Base-by-base conservation (phyloP, 1,140 invertebrate species). In the Leptopilina boulardi region DNA sequence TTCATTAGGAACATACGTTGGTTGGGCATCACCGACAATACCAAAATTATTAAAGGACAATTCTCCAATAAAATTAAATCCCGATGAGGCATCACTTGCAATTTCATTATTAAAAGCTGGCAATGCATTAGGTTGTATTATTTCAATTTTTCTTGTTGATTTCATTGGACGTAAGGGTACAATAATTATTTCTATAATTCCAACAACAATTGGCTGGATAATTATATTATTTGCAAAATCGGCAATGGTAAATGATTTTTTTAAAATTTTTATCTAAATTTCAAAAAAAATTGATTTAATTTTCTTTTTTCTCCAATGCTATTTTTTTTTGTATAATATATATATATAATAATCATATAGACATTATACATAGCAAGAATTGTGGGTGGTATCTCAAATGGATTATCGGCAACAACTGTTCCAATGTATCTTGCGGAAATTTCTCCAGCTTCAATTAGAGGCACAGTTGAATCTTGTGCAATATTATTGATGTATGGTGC, bases 381-480 rank as follows among this genome's bases (percentile, higher is more conserved):
- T 11, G 88, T 94, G 77, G 90, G 92, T 3, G 94, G 94, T 4
- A 84, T 94, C 0, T 91, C 93, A 8, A 91, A 94, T 76, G 94
- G 94, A 15, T 92, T 93, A 13, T 91, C 94, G 4, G 93, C 93
- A 75, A 93, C 93, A 2, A 89, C 91, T 2, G 91, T 93, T 0
- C 93, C 93, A 0, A 93, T 94, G 88, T 94, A 94, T 82, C 84
- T 94, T 56, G 91, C 92, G 77, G 93, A 94, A 91, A 91, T 94
- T 75, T 88, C 94, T 78, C 91, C 93, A 47, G 87, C 92, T 83
- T 89, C 92, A 72, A 91, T 94, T 18, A 87, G 95, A 19, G 94
- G 95, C 0, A 90, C 92, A 9, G 91, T 94, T 85, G 92, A 93
- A 0, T 92, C 93, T 15, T 91, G 93, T n/a, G 92, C 93, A 70